Percentiles rank a stretch among this genome's conserved stretches.
phyloP scores from a whole-genome alignment of 2,797 vertebrate genomes.

The Catamblyrhynchus diadema region DNA sequence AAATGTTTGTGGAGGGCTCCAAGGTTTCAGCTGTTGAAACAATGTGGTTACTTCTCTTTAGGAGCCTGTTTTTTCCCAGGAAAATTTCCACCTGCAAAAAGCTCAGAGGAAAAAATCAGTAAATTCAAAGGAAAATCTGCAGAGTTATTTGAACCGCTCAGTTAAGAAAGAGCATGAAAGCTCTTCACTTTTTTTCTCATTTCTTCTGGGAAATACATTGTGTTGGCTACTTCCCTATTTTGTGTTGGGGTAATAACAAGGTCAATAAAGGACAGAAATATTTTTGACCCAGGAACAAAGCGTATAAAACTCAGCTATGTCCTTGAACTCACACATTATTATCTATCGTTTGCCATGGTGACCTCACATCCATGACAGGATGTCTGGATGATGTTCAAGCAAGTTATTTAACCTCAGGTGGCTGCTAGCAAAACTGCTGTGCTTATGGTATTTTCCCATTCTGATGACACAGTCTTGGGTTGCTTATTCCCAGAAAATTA shows the following conservation, averaged over 20 bases:
- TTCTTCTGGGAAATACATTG: background rate
- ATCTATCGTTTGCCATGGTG: background rate
- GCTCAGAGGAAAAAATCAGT: background rate
- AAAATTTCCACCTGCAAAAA: constrained; percentile 6
- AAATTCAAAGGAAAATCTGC: background rate
- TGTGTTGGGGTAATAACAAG: background rate
- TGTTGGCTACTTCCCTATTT: background rate
- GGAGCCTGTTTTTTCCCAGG: background rate
- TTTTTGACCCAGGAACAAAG: background rate
- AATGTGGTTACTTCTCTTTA: background rate
- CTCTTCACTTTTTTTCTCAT: background rate
- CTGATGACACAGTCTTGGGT: background rate
- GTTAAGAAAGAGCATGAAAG: background rate
- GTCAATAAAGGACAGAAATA: background rate
- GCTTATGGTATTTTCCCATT: background rate
- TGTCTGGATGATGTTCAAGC: background rate
- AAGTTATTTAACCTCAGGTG: background rate
- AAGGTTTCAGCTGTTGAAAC: background rate
- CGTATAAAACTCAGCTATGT: background rate
- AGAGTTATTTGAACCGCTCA: background rate
- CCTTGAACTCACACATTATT: background rate
- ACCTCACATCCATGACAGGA: background rate
- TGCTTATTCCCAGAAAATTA: background rate
- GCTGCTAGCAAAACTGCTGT: background rate
- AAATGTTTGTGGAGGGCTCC: background rate